Evolutionary conservation across 2,888 invertebrate genomes (phyloP), one percentile per base, ranked within the genome.

Genomic region (Netelia inedita): DNA sequence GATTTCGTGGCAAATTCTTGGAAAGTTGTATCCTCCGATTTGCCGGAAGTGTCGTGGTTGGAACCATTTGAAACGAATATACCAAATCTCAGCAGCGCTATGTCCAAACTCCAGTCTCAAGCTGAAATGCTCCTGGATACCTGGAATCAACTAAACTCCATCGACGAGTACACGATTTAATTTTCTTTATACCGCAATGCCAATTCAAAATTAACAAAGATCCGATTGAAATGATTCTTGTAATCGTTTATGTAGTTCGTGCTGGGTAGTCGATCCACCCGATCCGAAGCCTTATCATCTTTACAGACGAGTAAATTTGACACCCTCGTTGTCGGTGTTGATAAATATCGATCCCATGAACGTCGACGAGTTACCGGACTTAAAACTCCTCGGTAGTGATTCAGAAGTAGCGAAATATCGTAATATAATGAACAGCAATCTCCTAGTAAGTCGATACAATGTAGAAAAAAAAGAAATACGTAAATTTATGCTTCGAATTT

Each of bases 241-340:
- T 71, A 63, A 72, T 75, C 21, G 61, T 79, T 43, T 82, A 79
- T 88, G 59, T 72, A 93, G 93, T 50, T 88, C 90, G n/a, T 93
- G 93, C 59, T 91, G 91, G 87, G 88, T 94, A n/a, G 84, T 91
- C 19, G 93, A 93, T 87, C 94, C 94, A 68, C 68, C 88, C 0
- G 46, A 88, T 68, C 92, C 93, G 69, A 92, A 92, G 79, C 92
- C 92, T 9, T 89, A 88, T 72, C 93, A 94, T 83, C 86, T 93
- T 8, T 91, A 93, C 76, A 87, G 94, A 69, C 87, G 92, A 83
- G 90, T 94, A 85, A 89, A 92, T 72, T 83, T 93, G 57, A 91
- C 91, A n/a, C 84, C 90, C 35, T 87, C 88, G 8, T 71, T 92
- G 53, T 93, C 93, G 0, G 86, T 92, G 75, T 85, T 88, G 1